Percentiles rank a stretch among this genome's conserved stretches.
These are phyloP conservation scores for Phataginus tetradactyla DNA, from an alignment of 2,797 vertebrate species.

Conservation along the genomic window DNA sequence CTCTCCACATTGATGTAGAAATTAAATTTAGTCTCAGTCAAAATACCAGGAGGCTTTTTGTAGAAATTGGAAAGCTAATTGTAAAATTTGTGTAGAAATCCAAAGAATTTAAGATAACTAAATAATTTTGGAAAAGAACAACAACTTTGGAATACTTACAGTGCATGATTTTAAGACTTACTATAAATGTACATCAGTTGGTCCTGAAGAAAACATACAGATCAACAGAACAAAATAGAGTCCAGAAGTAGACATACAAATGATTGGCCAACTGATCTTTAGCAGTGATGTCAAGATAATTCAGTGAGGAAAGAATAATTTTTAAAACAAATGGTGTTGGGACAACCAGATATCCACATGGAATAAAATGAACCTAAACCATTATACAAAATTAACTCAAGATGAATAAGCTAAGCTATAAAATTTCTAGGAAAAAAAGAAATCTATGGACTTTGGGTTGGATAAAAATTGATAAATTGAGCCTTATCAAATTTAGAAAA, in stretches of 20 bases:
- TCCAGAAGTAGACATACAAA: not conserved
- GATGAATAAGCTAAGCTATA: not conserved
- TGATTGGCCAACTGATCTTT: not conserved
- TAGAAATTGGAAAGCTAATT: not conserved
- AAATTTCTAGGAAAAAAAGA: not conserved
- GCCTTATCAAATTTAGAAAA: not conserved
- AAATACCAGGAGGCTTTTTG: not conserved
- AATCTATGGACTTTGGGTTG: not conserved
- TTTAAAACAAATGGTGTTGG: not conserved
- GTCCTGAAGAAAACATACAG: not conserved
- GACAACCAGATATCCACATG: not conserved
- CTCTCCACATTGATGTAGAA: not conserved
- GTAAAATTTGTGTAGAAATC: conserved; percentile 9
- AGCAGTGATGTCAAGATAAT: not conserved
- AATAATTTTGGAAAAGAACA: not conserved
- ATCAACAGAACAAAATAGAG: not conserved
- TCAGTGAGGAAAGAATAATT: not conserved
- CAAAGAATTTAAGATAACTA: not conserved
- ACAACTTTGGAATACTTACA: not conserved
- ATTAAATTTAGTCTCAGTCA: not conserved
- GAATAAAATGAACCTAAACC: not conserved
- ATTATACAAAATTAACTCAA: not conserved
- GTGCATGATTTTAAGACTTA: not conserved
- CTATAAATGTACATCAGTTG: not conserved
- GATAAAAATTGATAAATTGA: not conserved